Percentiles rank a stretch among this genome's conserved stretches.
phyloP scores from a whole-genome alignment of 35 echinoderm and acorn worm species.

The Strongylocentrotus purpuratus region DNA sequence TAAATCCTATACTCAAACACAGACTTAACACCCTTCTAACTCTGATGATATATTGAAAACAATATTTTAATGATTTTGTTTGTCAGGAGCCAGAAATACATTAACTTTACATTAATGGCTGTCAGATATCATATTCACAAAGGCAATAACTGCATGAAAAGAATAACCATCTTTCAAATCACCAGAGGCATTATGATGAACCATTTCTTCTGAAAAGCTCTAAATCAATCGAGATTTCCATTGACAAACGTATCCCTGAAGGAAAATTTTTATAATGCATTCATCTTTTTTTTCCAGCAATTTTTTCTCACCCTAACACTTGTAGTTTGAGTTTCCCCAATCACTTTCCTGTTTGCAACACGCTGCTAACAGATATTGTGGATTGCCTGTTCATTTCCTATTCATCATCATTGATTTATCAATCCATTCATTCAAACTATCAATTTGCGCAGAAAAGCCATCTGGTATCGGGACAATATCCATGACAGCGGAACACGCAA shows the following conservation, averaged over 20 bases:
- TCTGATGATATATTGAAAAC: too few relatives aligned
- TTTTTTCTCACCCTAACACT: not conserved
- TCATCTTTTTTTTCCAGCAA: not conserved
- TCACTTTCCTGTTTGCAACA: constrained; percentile 8
- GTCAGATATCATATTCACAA: not conserved
- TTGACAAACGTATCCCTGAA: not conserved
- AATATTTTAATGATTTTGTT: too few relatives aligned
- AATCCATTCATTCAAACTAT: constrained; percentile 28
- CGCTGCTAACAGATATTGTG: not conserved
- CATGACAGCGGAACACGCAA: not conserved
- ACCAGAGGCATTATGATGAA: not conserved
- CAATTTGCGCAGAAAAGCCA: constrained; percentile 19
- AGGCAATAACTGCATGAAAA: not conserved
- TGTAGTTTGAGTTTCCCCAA: not conserved
- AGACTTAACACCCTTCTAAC: too few relatives aligned
- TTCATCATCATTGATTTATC: constrained; percentile 37
- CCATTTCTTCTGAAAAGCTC: not conserved
- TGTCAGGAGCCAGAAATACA: too few relatives aligned
- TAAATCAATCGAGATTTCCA: not conserved
- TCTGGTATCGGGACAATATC: constrained; percentile 18
- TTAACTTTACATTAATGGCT: too few relatives aligned
- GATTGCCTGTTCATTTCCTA: not conserved
- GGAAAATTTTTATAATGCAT: not conserved
- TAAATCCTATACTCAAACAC: too few relatives aligned
- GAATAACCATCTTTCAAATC: not conserved